A percentile compares a stretch with the other conserved stretches of the same genome.
Conservation (phyloP, 2,888 invertebrate species). For the Merodon equestris region DNA sequence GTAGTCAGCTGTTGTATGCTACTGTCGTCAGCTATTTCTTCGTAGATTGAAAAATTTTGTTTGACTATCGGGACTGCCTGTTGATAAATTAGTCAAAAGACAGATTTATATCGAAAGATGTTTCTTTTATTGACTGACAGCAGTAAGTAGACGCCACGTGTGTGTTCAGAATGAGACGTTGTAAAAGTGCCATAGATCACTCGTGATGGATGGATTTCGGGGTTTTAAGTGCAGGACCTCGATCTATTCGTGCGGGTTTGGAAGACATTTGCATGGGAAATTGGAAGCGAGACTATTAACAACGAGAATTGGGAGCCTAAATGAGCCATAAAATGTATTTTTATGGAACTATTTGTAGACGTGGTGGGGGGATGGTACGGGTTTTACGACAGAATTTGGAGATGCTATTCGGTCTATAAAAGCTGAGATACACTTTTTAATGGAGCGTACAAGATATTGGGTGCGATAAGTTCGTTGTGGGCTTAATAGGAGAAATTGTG, state of each 20-base stretch:
- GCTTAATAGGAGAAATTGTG: constrained; percentile 31
- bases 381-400: constrained; percentile 40
- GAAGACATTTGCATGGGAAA: constrained; percentile 32
- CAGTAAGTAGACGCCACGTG: constrained; percentile 28
- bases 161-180: constrained; percentile 34
- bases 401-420: constrained; percentile 46
- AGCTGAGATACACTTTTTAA: constrained; percentile 21
- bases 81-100: constrained; percentile 31
- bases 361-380: constrained; percentile 28
- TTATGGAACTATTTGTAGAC: constrained; percentile 45
- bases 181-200: constrained; percentile 56
- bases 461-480: constrained; percentile 27
- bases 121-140: constrained; percentile 52
- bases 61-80: neutral
- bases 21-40: constrained; percentile 24
- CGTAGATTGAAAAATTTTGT: neutral
- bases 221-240: neutral
- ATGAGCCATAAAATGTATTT: constrained; percentile 55
- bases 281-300: constrained; percentile 47
- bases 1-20: constrained; percentile 57
- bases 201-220: neutral
- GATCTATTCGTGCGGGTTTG: neutral
- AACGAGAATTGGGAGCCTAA: constrained; percentile 32
- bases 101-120: constrained; percentile 50
- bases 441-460: constrained; percentile 44